Evolutionary conservation across 2,797 vertebrate genomes (phyloP).

Genomic region (Ciconia nigra): DNA sequence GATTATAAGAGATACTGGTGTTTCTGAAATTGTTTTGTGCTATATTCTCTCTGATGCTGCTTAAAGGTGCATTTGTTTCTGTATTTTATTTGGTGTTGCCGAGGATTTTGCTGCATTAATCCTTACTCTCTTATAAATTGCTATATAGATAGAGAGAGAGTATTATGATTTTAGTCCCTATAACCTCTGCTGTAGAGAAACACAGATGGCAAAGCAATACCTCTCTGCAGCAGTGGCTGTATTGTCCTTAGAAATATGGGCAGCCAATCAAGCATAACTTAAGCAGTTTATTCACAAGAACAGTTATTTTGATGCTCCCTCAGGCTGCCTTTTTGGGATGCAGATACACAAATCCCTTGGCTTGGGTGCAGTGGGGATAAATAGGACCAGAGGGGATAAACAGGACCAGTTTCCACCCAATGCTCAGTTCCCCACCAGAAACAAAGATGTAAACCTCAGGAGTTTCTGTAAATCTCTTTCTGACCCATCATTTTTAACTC

Average conservation of each 20-base stretch:
- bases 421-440: neutral
- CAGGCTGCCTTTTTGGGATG: neutral
- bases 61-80: neutral
- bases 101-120: neutral
- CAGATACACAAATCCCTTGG: neutral
- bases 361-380: neutral
- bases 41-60: neutral
- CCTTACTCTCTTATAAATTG: neutral
- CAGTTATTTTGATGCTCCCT: neutral
- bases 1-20: neutral
- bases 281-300: neutral
- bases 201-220: fast-evolving
- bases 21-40: neutral
- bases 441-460: neutral
- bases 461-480: neutral
- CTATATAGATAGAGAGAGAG: neutral
- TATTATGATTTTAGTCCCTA: neutral
- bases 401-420: neutral
- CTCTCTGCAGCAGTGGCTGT: neutral
- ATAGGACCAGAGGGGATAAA: neutral
- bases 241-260: neutral
- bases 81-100: neutral
- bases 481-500: neutral
- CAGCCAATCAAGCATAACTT: neutral
- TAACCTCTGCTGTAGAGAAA: neutral